These are phyloP conservation scores for Scartelaos histophorus DNA, from an alignment of 2,113 vertebrate species.

Conservation along the genomic window DNA sequence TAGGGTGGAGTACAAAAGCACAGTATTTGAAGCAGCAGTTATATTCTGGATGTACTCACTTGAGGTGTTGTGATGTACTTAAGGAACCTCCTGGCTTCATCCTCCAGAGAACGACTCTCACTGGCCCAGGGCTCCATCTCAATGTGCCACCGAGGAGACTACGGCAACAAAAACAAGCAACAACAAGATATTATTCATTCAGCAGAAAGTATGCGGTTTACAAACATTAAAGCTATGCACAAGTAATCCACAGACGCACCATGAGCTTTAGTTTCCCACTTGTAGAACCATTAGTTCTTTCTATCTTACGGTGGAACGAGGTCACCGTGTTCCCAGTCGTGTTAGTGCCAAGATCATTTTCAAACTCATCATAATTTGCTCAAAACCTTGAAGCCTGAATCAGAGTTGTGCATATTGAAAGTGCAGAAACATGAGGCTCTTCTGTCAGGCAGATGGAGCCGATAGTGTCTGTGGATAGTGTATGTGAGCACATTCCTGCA, in stretches of 20 bases:
- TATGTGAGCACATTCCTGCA: slow-evolving; percentile 50
- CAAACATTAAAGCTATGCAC: slow-evolving; percentile 37
- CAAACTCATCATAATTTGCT: slow-evolving; percentile 4
- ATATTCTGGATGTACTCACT: slow-evolving; percentile 66
- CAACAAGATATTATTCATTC: not conserved
- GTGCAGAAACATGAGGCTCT: slow-evolving; percentile 8
- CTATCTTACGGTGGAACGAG: slow-evolving; percentile 40
- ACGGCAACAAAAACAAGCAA: slow-evolving; percentile 19
- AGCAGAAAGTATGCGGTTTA: slow-evolving; percentile 18
- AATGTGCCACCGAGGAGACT: slow-evolving; percentile 88
- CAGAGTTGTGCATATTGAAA: not conserved
- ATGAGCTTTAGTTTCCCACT: slow-evolving; percentile 39
- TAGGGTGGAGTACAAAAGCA: not conserved
- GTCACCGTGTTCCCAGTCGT: slow-evolving; percentile 42
- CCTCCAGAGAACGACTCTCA: slow-evolving; percentile 80
- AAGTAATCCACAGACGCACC: slow-evolving; percentile 31
- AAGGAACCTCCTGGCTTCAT: slow-evolving; percentile 89
- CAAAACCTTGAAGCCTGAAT: not conserved
- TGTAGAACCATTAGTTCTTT: slow-evolving; percentile 41
- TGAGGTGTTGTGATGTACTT: slow-evolving; percentile 88
- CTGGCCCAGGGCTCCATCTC: slow-evolving; percentile 88
- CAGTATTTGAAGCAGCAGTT: too few species aligned
- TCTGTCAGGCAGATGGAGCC: slow-evolving; percentile 16
- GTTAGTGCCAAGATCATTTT: slow-evolving; percentile 33
- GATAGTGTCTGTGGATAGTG: slow-evolving; percentile 17